Percentiles rank a stretch among this genome's conserved stretches.
Evolutionary conservation across 2,113 vertebrate genomes (phyloP).

Genomic region (Campylorhamphus procurvoides): DNA sequence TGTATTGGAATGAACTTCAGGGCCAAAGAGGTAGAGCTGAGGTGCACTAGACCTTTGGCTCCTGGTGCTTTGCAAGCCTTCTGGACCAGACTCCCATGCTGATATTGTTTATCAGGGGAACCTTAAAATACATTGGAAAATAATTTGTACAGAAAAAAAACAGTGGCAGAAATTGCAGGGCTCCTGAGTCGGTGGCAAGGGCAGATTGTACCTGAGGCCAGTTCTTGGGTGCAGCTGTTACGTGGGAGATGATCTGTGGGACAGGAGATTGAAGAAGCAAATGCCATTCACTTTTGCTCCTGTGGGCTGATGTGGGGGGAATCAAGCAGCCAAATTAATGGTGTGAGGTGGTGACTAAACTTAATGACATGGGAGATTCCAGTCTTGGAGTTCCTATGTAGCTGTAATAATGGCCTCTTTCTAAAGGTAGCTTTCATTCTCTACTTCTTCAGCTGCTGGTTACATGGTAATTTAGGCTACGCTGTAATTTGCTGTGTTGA

Average conservation of each 20-base stretch:
- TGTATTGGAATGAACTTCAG: neutral
- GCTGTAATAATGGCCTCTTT: neutral
- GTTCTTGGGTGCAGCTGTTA: neutral
- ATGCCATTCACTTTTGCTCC: neutral
- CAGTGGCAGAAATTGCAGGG: neutral
- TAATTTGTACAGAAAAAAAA: neutral
- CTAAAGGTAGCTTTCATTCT: neutral
- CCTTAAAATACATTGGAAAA: neutral
- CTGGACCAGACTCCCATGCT: neutral
- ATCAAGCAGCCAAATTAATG: neutral
- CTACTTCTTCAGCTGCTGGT: neutral
- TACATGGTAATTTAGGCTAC: neutral
- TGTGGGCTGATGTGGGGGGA: neutral
- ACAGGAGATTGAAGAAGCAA: neutral
- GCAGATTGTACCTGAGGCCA: neutral
- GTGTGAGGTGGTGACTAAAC: neutral
- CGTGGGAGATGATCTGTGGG: neutral
- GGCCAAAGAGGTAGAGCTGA: neutral
- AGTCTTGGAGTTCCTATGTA: neutral
- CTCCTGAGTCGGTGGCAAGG: neutral
- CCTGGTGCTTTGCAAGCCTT: neutral
- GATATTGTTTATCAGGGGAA: neutral
- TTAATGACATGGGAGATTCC: conserved; percentile 38
- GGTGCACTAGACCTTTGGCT: neutral
- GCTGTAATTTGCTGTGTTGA: neutral